Percentiles rank a stretch among this genome's conserved stretches.
Evolutionary conservation across 2,113 vertebrate genomes (phyloP).

Genomic region (Meriones unguiculatus): DNA sequence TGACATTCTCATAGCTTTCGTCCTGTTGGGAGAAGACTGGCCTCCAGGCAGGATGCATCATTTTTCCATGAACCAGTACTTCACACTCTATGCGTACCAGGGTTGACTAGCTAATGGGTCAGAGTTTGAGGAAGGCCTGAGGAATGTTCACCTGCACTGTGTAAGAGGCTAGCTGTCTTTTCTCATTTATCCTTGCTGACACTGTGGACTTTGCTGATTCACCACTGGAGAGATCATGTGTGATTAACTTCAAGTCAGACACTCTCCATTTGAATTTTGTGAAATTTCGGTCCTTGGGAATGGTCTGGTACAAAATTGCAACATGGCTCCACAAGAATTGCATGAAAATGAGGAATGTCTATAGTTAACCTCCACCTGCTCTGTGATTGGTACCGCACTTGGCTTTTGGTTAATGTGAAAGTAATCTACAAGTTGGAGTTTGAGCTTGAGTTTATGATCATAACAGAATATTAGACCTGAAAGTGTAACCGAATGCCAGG

Average conservation of each 20-base stretch:
- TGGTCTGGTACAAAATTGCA: background rate
- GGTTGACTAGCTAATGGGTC: rapidly evolving
- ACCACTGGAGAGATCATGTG: background rate
- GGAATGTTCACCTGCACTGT: background rate
- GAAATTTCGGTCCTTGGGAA: background rate
- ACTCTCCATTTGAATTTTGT: background rate
- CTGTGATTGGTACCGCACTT: background rate
- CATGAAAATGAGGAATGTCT: background rate
- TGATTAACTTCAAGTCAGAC: background rate
- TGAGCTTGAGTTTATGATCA: constrained; percentile 54
- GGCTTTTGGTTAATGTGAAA: background rate
- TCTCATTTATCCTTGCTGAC: background rate
- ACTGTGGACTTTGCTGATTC: background rate
- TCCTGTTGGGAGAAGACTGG: background rate
- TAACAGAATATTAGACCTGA: constrained; percentile 12
- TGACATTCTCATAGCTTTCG: background rate
- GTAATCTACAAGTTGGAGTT: background rate
- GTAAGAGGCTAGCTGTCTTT: background rate
- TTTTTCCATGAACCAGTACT: background rate
- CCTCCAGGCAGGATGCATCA: rapidly evolving
- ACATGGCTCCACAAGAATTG: background rate
- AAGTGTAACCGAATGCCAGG: constrained; percentile 14
- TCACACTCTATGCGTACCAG: background rate
- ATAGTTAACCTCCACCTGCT: background rate
- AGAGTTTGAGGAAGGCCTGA: background rate